These are phyloP conservation scores for Leptodactylus fallax DNA, from an alignment of 2,797 vertebrate genomes.

Conservation along the genomic window DNA sequence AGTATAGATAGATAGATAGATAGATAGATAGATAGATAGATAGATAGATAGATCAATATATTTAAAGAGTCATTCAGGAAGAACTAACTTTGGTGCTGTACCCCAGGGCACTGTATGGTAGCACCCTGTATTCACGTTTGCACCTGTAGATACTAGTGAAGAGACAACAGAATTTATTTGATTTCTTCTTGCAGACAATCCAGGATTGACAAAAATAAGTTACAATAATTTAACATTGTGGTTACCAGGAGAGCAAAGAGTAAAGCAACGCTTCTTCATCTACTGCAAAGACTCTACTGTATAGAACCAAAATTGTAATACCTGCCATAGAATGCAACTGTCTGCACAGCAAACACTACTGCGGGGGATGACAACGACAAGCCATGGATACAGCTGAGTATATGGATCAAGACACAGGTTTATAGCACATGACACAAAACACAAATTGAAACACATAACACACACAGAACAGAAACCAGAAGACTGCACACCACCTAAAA, in stretches of 20 bases:
- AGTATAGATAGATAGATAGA: slow-evolving; percentile 19
- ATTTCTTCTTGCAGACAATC: not conserved
- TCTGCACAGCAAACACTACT: not conserved
- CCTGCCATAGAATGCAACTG: not conserved
- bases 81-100: not conserved
- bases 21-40: not conserved
- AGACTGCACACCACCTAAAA: no score
- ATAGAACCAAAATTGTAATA: not conserved
- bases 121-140: not conserved
- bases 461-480: not conserved
- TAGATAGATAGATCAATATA: not conserved
- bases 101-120: not conserved
- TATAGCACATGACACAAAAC: not conserved
- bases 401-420: not conserved
- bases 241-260: not conserved
- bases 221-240: not conserved
- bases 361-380: not conserved
- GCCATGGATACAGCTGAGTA: not conserved
- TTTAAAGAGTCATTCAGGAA: no score
- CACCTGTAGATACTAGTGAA: not conserved
- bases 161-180: not conserved
- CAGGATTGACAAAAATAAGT: not conserved
- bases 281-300: not conserved
- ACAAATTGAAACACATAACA: not conserved
- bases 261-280: not conserved